Evolutionary conservation across 2,113 vertebrate species (phyloP), one percentile per base, ranked within the genome.

Genomic region (Sorex araneus): DNA sequence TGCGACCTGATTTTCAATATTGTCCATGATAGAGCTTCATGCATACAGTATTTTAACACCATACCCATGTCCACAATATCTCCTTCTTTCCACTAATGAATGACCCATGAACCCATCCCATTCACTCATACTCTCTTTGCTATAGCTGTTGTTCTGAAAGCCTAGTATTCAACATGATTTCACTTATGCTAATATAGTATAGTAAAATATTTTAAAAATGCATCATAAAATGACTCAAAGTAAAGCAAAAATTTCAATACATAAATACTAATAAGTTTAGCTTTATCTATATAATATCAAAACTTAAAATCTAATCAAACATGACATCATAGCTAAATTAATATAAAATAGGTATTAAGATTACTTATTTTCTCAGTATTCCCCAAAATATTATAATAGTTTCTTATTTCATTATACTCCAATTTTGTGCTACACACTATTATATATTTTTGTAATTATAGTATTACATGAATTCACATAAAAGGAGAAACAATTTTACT

Each of bases 281-380:
- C n/a, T 63, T 87, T 32, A 74, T 18, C 3, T 64, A 87, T 60
- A 57, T 74, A 90, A 13, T 0, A 0, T 43, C 5, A 50, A 69
- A 32, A 36, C 89, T 84, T 28, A 2, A 90, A 88, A 90, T 80
- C 40, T 23, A 89, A 67, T 67, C 63, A 10, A 76, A 79, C 0
- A 3, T n/a, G 81, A 0, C 13, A 63, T 86, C 2, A 6, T 43
- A 81, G 0, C 0, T 34, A 43, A 13, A 90, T 1, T 40, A 84
- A 45, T 8, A 87, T 47, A 13, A 91, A 73, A 43, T 36, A 66
- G 21, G 0, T 6, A 25, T 28, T 43, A 23, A 50, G 79, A 45
- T 34, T 86, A 2, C n/a, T n/a, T n/a, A 36, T 85, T 70, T 93
- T 25, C 3, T 90, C 2, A 40, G 1, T 67, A 54, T 81, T 67